phyloP scores from a whole-genome alignment of 2,113 vertebrate genomes.

The Microtus oregoni region DNA sequence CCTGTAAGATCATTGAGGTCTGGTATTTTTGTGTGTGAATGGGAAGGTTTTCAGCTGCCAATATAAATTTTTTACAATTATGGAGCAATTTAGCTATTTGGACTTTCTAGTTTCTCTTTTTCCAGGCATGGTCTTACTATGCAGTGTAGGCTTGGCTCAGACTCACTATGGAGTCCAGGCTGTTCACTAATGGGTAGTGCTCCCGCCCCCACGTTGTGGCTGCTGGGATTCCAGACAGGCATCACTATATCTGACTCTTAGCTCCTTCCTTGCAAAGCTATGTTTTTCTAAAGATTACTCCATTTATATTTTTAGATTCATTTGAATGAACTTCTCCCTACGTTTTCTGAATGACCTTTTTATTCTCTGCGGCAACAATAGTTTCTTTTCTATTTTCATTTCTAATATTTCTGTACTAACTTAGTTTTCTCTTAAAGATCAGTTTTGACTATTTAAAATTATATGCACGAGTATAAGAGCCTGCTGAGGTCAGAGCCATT shows the following conservation, averaged over 20 bases:
- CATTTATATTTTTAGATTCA: conserved; percentile 1
- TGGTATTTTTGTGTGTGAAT: conserved; percentile 7
- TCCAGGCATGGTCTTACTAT: not conserved
- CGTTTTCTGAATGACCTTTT: conserved; percentile 1
- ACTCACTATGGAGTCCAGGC: not conserved
- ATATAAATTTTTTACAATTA: conserved; percentile 54
- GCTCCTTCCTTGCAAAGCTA: not conserved
- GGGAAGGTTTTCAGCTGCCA: conserved; percentile 40
- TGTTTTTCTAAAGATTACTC: conserved; percentile 42
- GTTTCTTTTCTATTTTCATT: conserved; percentile 3
- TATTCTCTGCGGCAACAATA: not conserved
- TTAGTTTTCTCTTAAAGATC: not conserved
- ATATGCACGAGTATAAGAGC: not conserved
- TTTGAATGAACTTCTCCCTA: not conserved
- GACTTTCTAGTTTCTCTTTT: not conserved
- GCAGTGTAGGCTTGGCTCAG: not conserved
- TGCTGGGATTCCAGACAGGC: not conserved
- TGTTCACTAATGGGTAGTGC: not conserved
- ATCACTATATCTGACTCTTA: not conserved
- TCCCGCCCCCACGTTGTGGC: not conserved
- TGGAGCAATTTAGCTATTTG: not conserved
- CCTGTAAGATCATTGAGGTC: not conserved
- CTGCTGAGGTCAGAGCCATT: not conserved
- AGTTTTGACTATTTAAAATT: not conserved
- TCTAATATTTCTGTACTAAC: not conserved